phyloP scores from a whole-genome alignment of 2,797 vertebrate species.

The Melanotaenia maccullochi region DNA sequence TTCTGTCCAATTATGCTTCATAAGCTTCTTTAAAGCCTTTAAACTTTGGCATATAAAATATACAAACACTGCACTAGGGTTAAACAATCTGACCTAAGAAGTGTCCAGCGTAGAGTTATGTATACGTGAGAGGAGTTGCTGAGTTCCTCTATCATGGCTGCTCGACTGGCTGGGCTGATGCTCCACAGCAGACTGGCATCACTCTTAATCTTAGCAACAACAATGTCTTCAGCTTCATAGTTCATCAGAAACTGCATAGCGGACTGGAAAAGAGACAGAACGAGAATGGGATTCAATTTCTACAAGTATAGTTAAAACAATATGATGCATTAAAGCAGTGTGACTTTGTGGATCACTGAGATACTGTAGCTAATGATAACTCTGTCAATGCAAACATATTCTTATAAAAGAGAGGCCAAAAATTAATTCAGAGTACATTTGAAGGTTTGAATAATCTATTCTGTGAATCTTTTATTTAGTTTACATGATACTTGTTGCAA shows the following conservation, averaged over 20 bases:
- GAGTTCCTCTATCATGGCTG: constrained; percentile 75
- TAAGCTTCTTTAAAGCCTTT: background rate
- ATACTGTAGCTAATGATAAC: constrained; percentile 1
- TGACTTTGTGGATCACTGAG: background rate
- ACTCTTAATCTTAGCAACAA: constrained; percentile 80
- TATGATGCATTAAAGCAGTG: background rate
- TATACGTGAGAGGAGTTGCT: constrained; percentile 74
- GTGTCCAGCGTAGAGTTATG: constrained; percentile 73
- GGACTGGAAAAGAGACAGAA: constrained; percentile 42
- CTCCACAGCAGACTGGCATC: constrained; percentile 80
- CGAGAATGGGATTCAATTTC: background rate
- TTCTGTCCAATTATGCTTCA: background rate
- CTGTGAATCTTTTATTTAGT: background rate
- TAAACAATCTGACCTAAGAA: constrained; percentile 68
- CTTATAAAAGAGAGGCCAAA: background rate
- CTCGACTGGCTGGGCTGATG: constrained; percentile 76
- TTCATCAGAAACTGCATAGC: constrained; percentile 79
- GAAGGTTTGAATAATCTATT: background rate
- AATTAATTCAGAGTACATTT: background rate
- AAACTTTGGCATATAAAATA: background rate
- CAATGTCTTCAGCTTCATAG: constrained; percentile 72
- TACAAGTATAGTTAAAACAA: background rate
- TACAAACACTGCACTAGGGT: background rate
- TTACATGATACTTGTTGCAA: background rate
- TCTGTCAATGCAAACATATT: background rate